phyloP scores from a whole-genome alignment of 2,113 vertebrate species.

The Notiomystis cincta region DNA sequence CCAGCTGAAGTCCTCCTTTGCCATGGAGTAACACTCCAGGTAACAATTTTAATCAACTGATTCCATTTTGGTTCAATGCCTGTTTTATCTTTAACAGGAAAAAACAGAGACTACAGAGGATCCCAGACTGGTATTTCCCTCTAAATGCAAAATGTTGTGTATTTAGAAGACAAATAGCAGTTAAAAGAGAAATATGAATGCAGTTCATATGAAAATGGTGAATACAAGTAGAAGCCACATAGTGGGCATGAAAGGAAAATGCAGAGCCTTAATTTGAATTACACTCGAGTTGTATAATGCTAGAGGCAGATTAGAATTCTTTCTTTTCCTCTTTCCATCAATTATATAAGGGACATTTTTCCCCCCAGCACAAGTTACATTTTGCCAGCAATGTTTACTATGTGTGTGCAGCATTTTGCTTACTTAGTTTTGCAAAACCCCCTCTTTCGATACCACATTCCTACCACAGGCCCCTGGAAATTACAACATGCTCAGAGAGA shows the following conservation, averaged over 20 bases:
- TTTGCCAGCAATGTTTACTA: not conserved
- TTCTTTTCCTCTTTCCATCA: not conserved
- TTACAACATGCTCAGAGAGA: not conserved
- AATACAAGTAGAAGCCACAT: not conserved
- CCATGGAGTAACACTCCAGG: not conserved
- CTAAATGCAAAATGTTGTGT: not conserved
- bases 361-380: not conserved
- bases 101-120: not conserved
- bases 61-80: not conserved
- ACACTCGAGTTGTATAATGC: accelerated
- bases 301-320: not conserved
- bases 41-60: not conserved
- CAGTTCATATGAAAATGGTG: not conserved
- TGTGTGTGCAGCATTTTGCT: not conserved
- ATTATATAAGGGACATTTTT: not conserved
- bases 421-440: not conserved
- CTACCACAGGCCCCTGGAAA: not conserved
- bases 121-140: not conserved
- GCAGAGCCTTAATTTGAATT: not conserved
- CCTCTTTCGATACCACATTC: not conserved
- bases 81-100: not conserved
- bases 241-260: not conserved
- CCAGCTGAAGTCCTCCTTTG: not conserved
- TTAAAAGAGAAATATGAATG: not conserved
- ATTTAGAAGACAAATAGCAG: not conserved